A percentile compares a stretch with the other conserved stretches of the same genome.
phyloP scores from a whole-genome alignment of 92 coral and sea anemone genomes.

The Chrysogorgia sp. region DNA sequence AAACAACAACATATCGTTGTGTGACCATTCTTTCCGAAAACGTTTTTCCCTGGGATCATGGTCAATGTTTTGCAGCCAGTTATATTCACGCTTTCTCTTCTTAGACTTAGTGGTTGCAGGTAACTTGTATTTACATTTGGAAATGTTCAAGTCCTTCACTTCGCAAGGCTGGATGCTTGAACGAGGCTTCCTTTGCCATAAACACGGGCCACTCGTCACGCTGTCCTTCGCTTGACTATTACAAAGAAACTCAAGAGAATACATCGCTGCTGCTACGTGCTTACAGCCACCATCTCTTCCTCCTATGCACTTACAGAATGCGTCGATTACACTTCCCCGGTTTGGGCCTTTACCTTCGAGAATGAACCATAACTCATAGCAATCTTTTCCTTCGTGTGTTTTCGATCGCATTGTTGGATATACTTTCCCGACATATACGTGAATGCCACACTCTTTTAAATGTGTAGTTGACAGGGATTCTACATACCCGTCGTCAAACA shows the following conservation, averaged over 20 bases:
- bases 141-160: conserved; percentile 58
- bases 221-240: conserved; percentile 60
- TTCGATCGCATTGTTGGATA: neutral
- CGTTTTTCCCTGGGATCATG: conserved; percentile 19
- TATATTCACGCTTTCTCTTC: conserved; percentile 57
- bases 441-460: neutral
- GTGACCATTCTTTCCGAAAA: conserved; percentile 13
- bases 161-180: conserved; percentile 59
- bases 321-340: conserved; percentile 41
- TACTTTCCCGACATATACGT: conserved; percentile 4
- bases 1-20: neutral
- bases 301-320: conserved; percentile 68
- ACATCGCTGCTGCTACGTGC: conserved; percentile 75
- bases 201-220: conserved; percentile 71
- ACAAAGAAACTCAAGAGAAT: conserved; percentile 61
- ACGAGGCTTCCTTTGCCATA: conserved; percentile 61
- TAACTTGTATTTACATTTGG: conserved; percentile 57
- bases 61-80: conserved; percentile 14
- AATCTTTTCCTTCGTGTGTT: neutral
- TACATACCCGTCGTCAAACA: conserved; percentile 1
- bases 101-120: too few species aligned
- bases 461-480: neutral
- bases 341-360: neutral
- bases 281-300: conserved; percentile 71
- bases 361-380: neutral